Conservation (phyloP, 2,888 invertebrate species). For the Chrysolina oricalcia region DNA sequence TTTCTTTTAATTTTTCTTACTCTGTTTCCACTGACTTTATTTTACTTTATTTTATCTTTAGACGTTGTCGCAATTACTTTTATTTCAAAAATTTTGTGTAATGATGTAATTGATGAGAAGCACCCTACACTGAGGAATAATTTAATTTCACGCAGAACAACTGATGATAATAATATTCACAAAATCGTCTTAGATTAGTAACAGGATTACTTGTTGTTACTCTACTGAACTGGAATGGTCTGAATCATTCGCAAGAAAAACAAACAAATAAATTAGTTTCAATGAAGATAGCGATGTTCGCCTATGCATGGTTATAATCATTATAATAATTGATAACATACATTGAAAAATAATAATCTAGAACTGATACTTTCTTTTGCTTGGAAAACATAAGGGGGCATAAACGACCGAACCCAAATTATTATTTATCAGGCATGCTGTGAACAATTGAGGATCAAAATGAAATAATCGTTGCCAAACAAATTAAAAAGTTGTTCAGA, state of each 20-base stretch:
- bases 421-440: no score
- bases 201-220: slow-evolving; percentile 4
- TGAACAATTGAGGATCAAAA: background rate
- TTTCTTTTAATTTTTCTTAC: no score
- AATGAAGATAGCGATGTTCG: background rate
- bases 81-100: background rate
- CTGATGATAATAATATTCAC: background rate
- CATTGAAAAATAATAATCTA: no score
- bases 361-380: no score
- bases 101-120: background rate
- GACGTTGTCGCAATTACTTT: background rate
- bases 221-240: background rate
- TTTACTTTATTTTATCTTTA: no score
- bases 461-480: background rate
- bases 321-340: background rate
- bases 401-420: no score
- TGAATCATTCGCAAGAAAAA: background rate
- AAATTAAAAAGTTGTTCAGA: background rate
- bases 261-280: slow-evolving; percentile 4
- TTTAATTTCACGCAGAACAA: background rate
- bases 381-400: no score
- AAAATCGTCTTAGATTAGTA: background rate
- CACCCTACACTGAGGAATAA: background rate
- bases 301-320: background rate
- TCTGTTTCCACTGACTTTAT: no score